A percentile compares a stretch with the other conserved stretches of the same genome.
phyloP scores from a whole-genome alignment of 2,113 vertebrate species.

The Mormyrus iriodes region DNA sequence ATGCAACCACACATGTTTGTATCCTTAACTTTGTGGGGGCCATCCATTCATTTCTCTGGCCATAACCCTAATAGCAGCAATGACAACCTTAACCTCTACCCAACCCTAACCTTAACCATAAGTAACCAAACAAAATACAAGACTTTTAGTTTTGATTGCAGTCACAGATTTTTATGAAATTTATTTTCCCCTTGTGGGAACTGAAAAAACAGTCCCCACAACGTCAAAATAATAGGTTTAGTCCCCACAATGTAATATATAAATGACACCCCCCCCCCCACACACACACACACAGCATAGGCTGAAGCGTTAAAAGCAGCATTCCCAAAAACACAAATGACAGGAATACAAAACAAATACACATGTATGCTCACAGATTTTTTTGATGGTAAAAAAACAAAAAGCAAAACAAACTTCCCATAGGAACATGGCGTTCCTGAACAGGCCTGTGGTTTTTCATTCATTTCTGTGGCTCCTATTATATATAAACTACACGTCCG shows the following conservation, averaged over 20 bases:
- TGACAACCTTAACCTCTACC: background rate
- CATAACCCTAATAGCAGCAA: background rate
- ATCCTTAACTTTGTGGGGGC: background rate
- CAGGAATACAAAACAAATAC: background rate
- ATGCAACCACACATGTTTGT: background rate
- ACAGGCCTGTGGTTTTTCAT: background rate
- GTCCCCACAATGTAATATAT: background rate
- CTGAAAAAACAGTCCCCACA: no score
- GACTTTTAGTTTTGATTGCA: background rate
- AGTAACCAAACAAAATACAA: background rate
- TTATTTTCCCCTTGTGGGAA: background rate
- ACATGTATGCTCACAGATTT: background rate
- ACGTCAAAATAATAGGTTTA: background rate
- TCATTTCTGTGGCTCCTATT: background rate
- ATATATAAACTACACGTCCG: background rate
- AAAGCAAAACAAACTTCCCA: background rate
- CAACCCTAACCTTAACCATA: background rate
- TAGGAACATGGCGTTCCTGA: background rate
- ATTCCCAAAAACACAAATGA: background rate
- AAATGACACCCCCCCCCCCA: constrained; percentile 16
- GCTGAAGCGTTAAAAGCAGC: constrained; percentile 22
- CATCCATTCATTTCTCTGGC: background rate
- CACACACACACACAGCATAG: constrained; percentile 20
- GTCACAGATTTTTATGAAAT: background rate
- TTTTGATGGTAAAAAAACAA: background rate